These are phyloP conservation scores for Acarapis woodi DNA, from an alignment of 1,140 invertebrate genomes.

Conservation along the genomic window DNA sequence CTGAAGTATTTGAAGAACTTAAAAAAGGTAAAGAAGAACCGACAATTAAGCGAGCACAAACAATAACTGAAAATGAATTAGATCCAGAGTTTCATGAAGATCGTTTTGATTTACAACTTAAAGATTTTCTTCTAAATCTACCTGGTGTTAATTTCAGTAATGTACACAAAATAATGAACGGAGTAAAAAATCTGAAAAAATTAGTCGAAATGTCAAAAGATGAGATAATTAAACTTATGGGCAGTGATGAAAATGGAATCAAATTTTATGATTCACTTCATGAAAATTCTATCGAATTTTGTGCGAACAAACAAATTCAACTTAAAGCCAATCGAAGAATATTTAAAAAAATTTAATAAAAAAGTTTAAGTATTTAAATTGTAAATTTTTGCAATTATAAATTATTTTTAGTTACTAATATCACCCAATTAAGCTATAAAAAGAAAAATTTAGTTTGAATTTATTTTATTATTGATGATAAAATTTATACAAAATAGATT, in stretches of 20 bases:
- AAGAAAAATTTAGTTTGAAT: no score
- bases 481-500: no score
- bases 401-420: no score
- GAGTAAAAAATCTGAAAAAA: conserved; percentile 28
- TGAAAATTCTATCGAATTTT: background rate
- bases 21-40: conserved; percentile 19
- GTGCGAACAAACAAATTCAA: conserved; percentile 1
- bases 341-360: no score
- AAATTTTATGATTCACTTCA: conserved; percentile 6
- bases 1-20: conserved; percentile 59
- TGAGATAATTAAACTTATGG: conserved; percentile 31
- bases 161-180: conserved; percentile 40
- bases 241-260: conserved; percentile 17
- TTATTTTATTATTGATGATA: no score
- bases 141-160: conserved; percentile 72
- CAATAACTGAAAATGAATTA: conserved; percentile 17
- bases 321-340: no score
- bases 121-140: conserved; percentile 61
- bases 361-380: no score
- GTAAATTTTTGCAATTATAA: no score
- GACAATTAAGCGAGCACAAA: conserved; percentile 8
- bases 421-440: no score
- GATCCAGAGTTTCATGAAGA: conserved; percentile 19
- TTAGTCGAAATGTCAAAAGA: conserved; percentile 24
- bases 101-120: conserved; percentile 34